Conservation (phyloP, 1,140 invertebrate genomes). For the Coenobita brevimanus region DNA sequence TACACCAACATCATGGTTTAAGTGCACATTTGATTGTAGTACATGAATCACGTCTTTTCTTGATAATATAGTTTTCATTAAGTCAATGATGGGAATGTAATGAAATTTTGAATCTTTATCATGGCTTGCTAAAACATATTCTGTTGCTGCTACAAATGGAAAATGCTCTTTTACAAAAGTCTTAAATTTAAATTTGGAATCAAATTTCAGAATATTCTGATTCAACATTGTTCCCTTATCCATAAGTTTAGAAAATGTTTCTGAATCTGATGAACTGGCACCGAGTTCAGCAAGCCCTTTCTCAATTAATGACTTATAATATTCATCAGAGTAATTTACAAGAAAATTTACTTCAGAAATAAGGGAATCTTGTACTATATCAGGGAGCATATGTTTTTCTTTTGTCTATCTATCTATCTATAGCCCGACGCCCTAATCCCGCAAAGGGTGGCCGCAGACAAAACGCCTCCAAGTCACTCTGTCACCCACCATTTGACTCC, state of each 20-base stretch:
- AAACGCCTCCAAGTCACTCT: too few relatives aligned
- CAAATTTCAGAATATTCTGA: background rate
- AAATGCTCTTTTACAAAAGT: background rate
- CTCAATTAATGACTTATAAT: background rate
- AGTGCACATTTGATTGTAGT: background rate
- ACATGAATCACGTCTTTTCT: background rate
- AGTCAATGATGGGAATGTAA: background rate
- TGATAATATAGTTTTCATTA: too few relatives aligned
- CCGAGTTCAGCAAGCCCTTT: background rate
- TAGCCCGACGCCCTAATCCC: too few relatives aligned
- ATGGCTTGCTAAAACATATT: conserved; percentile 7
- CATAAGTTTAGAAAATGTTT: background rate
- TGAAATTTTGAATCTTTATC: background rate
- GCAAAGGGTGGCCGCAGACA: too few relatives aligned
- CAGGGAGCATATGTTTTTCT: too few relatives aligned
- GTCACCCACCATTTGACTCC: too few relatives aligned
- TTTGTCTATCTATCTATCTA: too few relatives aligned
- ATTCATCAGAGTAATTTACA: too few relatives aligned
- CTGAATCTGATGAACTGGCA: background rate
- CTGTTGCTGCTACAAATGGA: background rate
- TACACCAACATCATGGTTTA: background rate
- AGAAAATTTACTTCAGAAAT: too few relatives aligned
- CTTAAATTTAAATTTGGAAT: background rate
- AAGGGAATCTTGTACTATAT: too few relatives aligned
- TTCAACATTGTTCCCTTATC: background rate